Base-by-base conservation (phyloP, 2,888 invertebrate species). In the Tenthredo notha region DNA sequence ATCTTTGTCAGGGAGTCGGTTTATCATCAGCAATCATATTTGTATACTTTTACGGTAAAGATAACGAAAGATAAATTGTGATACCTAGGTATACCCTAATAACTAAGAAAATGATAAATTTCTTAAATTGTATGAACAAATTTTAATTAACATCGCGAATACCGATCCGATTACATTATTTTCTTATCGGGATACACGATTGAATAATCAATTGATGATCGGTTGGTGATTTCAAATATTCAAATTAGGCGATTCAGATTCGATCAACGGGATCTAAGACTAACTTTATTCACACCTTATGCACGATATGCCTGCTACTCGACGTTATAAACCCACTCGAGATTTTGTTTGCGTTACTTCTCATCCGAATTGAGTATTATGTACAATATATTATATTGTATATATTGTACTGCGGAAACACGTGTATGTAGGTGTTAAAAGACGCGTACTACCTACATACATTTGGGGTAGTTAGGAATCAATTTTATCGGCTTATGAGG, bases 381-480 rank as follows among this genome's bases (percentile, higher is more conserved):
- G 67, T 67, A 67, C 33, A 74, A 40, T 74, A 74, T 25, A 43
- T 43, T 40, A 74, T 21, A 43, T 74, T 15, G 43, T 75, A 4
- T 75, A 50, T 54, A 47, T 50, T 33, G 18, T 50, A 9, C 0
- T 12, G 7, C 15, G 18, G 25, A 50, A 9, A 50, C 77, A 29
- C 9, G 10, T 80, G 47, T 85, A 84, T 84, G 87, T 91, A 92
- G 92, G 92, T 92, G 92, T 92, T 90, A 91, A 91, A 90, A 91
- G 91, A 91, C 89, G 90, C 89, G 89, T 88, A 87, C 87, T 88
- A 87, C 87, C 88, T 85, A 85, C 88, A 88, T 86, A 90, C 89
- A 91, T 90, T 89, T 88, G 88, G 89, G 91, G 91, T 92, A 92
- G 92, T 92, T 92, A 91, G 91, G 90, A 92, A 92, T 92, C 92